Conservation (phyloP, 2,797 vertebrate species). For the Macrochelys suwanniensis region DNA sequence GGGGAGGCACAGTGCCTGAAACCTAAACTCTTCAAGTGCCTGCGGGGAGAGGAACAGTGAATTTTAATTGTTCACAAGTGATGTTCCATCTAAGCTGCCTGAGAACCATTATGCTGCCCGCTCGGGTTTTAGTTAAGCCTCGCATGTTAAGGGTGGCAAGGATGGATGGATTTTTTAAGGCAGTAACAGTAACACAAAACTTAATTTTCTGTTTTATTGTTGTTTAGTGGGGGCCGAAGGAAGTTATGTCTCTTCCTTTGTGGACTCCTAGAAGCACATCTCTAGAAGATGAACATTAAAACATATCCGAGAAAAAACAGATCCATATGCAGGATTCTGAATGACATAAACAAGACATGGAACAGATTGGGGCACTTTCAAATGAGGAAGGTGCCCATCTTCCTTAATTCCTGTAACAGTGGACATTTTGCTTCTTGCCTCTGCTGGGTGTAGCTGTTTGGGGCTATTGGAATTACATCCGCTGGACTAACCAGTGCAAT, state of each 20-base stretch:
- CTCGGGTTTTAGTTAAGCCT: rapidly evolving
- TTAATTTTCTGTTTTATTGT: neutral
- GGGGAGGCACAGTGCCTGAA: neutral
- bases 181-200: neutral
- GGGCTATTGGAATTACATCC: neutral
- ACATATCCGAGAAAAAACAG: neutral
- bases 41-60: neutral
- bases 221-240: neutral
- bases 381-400: constrained; percentile 66
- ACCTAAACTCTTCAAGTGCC: rapidly evolving
- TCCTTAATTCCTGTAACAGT: constrained; percentile 55
- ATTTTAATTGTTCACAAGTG: neutral
- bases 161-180: neutral
- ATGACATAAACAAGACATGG: constrained; percentile 19
- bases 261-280: neutral
- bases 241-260: constrained; percentile 5
- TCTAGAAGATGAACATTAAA: neutral
- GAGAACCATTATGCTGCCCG: neutral
- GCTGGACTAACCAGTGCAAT: constrained; percentile 48
- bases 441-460: neutral
- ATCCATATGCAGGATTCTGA: neutral
- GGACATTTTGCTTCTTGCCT: constrained; percentile 27
- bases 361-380: constrained; percentile 43
- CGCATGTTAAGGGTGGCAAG: neutral
- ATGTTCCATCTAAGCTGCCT: neutral